Evolutionary conservation across 1,140 invertebrate species (phyloP).

Genomic region (Gyrodactylus salaris): DNA sequence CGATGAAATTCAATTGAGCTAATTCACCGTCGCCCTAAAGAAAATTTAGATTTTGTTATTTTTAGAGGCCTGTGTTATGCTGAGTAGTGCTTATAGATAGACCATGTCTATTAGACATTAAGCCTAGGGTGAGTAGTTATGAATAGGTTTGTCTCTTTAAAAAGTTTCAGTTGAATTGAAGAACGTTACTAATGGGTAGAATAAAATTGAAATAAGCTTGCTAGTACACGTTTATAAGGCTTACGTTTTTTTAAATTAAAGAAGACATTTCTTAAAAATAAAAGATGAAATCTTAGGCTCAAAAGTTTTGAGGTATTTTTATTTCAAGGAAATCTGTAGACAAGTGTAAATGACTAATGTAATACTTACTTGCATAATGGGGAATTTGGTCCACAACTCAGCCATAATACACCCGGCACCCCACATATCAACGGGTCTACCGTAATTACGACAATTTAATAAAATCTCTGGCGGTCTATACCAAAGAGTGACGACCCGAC

Average conservation of each 20-base stretch:
- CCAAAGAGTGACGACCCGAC: constrained; percentile 85
- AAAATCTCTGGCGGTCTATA: constrained; percentile 62
- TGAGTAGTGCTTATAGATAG: no score
- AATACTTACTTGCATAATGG: constrained; percentile 35
- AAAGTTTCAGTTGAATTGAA: no score
- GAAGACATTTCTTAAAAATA: not conserved
- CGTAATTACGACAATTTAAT: constrained; percentile 54
- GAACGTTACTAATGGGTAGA: no score
- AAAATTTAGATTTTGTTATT: constrained; percentile 13
- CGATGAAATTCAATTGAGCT: constrained; percentile 68
- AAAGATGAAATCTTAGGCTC: not conserved
- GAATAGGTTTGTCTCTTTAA: no score
- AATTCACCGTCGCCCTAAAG: constrained; percentile 62
- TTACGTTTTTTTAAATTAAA: no score
- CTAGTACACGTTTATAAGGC: no score
- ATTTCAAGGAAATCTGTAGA: not conserved
- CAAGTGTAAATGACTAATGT: no score
- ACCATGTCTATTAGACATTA: no score
- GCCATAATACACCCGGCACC: constrained; percentile 95
- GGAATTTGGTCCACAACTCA: constrained; percentile 76
- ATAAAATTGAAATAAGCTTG: no score
- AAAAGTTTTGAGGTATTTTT: no score
- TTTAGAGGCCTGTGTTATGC: no score
- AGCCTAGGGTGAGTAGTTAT: no score
- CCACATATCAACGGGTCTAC: constrained; percentile 83